These are phyloP conservation scores for Drosophila gaucha DNA, from an alignment of 2,888 invertebrate genomes.

Conservation along the genomic window DNA sequence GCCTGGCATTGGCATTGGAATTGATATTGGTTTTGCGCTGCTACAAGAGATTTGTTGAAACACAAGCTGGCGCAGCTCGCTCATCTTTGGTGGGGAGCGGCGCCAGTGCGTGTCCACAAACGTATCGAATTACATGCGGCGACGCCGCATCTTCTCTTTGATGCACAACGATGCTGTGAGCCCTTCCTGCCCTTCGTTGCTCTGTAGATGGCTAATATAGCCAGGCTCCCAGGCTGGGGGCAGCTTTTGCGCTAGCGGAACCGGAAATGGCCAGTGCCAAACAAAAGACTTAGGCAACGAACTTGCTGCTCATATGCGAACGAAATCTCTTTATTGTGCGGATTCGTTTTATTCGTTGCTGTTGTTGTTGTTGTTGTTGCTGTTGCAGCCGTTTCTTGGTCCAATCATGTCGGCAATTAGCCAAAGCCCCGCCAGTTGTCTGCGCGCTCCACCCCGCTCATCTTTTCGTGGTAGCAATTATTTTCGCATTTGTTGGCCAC, in stretches of 20 bases:
- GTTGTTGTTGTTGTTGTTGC: slow-evolving; percentile 5
- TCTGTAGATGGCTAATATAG: slow-evolving; percentile 31
- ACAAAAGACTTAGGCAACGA: slow-evolving; percentile 53
- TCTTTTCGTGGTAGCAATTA: slow-evolving; percentile 82
- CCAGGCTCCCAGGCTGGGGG: not conserved
- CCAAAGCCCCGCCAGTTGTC: slow-evolving; percentile 24
- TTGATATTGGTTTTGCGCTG: slow-evolving; percentile 28
- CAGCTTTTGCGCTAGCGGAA: slow-evolving; percentile 52
- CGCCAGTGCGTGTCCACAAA: slow-evolving; percentile 63
- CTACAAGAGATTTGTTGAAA: slow-evolving; percentile 45
- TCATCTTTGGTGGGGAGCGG: slow-evolving; percentile 54
- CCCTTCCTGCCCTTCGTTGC: not conserved
- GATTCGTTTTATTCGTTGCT: slow-evolving; percentile 13
- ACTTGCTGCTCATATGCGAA: slow-evolving; percentile 28
- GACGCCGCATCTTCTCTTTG: slow-evolving; percentile 52
- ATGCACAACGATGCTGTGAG: slow-evolving; percentile 38
- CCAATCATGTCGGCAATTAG: slow-evolving; percentile 71
- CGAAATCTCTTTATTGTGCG: slow-evolving; percentile 53
- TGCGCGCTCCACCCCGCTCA: slow-evolving; percentile 1
- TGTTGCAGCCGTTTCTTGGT: not conserved
- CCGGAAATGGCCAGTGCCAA: slow-evolving; percentile 62
- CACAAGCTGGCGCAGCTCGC: slow-evolving; percentile 54
- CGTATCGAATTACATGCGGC: slow-evolving; percentile 69
- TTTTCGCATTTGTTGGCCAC: slow-evolving; percentile 84
- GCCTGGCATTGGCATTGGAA: slow-evolving; percentile 35